Percentiles rank a stretch among this genome's conserved stretches.
These are phyloP conservation scores for Enteromius viviparus DNA, from an alignment of 2,797 vertebrate species.

Conservation along the genomic window DNA sequence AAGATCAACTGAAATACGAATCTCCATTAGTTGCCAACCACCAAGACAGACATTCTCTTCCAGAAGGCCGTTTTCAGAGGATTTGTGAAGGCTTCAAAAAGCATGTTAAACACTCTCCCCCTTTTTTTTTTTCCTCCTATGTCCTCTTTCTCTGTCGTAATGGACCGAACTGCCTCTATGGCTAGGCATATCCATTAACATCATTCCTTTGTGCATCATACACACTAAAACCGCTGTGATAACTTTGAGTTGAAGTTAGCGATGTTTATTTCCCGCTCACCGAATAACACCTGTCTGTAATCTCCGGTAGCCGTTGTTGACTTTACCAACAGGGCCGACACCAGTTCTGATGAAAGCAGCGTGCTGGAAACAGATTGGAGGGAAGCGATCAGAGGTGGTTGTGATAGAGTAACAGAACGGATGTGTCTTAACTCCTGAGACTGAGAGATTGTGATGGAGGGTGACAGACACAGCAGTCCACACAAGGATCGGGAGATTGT, in stretches of 20 bases:
- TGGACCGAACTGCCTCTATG: slow-evolving; percentile 7
- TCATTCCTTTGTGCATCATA: slow-evolving; percentile 5
- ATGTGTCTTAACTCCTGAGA: slow-evolving; percentile 62
- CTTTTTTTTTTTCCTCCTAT: neutral
- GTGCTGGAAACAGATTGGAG: slow-evolving; percentile 56
- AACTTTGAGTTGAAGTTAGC: neutral
- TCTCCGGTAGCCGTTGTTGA: neutral
- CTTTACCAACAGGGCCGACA: neutral
- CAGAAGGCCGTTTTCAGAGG: slow-evolving; percentile 80
- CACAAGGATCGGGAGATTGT: slow-evolving; percentile 70
- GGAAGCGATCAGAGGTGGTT: slow-evolving; percentile 59
- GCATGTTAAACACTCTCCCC: slow-evolving; percentile 70
- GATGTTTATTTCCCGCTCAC: neutral
- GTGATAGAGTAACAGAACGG: slow-evolving; percentile 59
- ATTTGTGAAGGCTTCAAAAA: slow-evolving; percentile 83
- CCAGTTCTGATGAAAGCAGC: slow-evolving; percentile 16
- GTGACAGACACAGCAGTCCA: slow-evolving; percentile 70
- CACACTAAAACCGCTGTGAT: neutral
- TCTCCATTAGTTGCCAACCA: slow-evolving; percentile 92
- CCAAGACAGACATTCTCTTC: slow-evolving; percentile 87
- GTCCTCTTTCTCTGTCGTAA: slow-evolving; percentile 12
- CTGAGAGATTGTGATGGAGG: slow-evolving; percentile 61
- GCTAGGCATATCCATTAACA: slow-evolving; percentile 30
- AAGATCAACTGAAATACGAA: slow-evolving; percentile 90
- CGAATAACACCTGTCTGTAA: neutral